Conservation (phyloP, 2,113 vertebrate species). For the Perognathus longimembris region DNA sequence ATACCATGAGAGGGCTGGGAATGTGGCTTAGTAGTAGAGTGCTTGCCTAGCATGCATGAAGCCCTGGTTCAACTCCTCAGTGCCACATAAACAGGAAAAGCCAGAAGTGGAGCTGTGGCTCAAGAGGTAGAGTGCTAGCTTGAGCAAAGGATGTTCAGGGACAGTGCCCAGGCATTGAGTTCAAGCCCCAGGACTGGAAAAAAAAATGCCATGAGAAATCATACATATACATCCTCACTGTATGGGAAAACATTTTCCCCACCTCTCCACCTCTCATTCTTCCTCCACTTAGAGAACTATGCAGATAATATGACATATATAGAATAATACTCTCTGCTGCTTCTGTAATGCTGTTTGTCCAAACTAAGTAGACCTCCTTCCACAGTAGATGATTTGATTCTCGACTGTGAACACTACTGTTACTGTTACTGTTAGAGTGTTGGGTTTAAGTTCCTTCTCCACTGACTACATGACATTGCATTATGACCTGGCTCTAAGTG, state of each 20-base stretch:
- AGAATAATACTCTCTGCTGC: constrained; percentile 1
- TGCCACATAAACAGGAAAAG: too few relatives aligned
- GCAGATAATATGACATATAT: not conserved
- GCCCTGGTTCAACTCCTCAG: too few relatives aligned
- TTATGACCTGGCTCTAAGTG: not conserved
- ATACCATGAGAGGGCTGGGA: too few relatives aligned
- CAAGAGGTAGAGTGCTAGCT: too few relatives aligned
- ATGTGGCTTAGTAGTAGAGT: too few relatives aligned
- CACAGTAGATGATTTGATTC: not conserved
- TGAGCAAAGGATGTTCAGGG: too few relatives aligned
- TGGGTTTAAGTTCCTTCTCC: not conserved
- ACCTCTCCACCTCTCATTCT: not conserved
- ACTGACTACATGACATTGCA: not conserved
- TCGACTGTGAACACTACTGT: not conserved
- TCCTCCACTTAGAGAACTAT: not conserved
- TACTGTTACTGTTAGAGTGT: not conserved
- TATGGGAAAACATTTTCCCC: not conserved
- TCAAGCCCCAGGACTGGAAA: too few relatives aligned
- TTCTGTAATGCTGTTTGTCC: not conserved
- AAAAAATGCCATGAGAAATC: not conserved
- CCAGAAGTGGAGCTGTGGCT: too few relatives aligned
- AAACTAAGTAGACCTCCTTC: not conserved
- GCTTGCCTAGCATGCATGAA: too few relatives aligned
- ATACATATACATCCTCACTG: not conserved
- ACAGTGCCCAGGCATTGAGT: too few relatives aligned